Percentiles rank a stretch among this genome's conserved stretches.
Evolutionary conservation across 1,140 invertebrate species (phyloP).

Genomic region (Ptiloglossa arizonensis): DNA sequence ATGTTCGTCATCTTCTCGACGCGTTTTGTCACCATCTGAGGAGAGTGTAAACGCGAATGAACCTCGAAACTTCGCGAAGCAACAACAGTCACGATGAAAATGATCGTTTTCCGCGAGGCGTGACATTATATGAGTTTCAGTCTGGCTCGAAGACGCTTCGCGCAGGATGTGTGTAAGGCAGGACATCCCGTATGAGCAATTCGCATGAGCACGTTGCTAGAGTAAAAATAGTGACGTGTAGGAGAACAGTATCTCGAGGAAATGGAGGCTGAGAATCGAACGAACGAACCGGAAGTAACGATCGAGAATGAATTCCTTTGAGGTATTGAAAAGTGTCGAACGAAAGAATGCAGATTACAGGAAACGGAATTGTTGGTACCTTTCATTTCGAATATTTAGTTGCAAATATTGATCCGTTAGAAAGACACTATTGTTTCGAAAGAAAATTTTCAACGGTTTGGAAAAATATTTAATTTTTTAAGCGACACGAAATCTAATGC

Average conservation of each 20-base stretch:
- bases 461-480: too few relatives aligned
- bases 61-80: slow-evolving; percentile 24
- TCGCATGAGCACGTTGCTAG: slow-evolving; percentile 38
- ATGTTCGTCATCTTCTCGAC: background rate
- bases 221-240: slow-evolving; percentile 21
- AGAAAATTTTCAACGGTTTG: too few relatives aligned
- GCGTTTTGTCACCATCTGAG: background rate
- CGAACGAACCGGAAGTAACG: background rate
- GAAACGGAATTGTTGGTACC: background rate
- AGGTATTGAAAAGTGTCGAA: background rate
- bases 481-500: too few relatives aligned
- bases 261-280: background rate
- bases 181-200: slow-evolving; percentile 72
- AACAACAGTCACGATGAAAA: slow-evolving; percentile 47
- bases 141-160: slow-evolving; percentile 34
- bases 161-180: slow-evolving; percentile 72
- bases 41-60: background rate
- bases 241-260: background rate
- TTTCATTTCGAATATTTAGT: too few relatives aligned
- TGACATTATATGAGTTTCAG: slow-evolving; percentile 56
- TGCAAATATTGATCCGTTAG: too few relatives aligned
- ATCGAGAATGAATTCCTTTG: background rate
- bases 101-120: slow-evolving; percentile 54
- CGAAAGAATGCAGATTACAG: background rate
- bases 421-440: too few relatives aligned